These are phyloP conservation scores for Tolypeutes matacus DNA, from an alignment of 2,797 vertebrate genomes.

Conservation along the genomic window DNA sequence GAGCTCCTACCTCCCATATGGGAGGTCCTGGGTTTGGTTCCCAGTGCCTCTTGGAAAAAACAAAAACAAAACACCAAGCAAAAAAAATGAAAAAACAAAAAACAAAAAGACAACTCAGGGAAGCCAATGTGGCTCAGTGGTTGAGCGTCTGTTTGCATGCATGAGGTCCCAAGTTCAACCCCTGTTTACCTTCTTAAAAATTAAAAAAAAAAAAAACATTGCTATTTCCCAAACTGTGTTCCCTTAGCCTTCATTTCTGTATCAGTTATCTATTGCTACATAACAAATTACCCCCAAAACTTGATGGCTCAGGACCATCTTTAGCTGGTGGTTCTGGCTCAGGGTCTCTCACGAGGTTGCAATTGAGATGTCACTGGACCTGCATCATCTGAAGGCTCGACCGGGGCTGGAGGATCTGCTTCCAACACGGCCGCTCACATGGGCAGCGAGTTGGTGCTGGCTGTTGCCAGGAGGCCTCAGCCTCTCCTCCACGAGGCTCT, in stretches of 20 bases:
- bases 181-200: too few relatives aligned
- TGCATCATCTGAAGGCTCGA: background rate
- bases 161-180: too few relatives aligned
- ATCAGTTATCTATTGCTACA: too few relatives aligned
- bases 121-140: too few relatives aligned
- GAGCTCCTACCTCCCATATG: too few relatives aligned
- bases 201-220: background rate
- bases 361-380: background rate
- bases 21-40: too few relatives aligned
- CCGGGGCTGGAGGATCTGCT: background rate
- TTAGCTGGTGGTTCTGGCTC: background rate
- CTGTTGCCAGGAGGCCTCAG: background rate
- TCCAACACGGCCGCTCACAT: rapidly evolving
- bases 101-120: too few relatives aligned
- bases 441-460: background rate
- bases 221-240: background rate
- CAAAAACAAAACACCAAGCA: too few relatives aligned
- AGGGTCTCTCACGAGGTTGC: too few relatives aligned
- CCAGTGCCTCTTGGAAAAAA: too few relatives aligned
- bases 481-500: background rate
- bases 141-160: too few relatives aligned
- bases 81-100: too few relatives aligned
- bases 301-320: background rate
- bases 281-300: background rate
- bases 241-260: background rate